Percentiles rank a stretch among this genome's conserved stretches.
Evolutionary conservation across 2,113 vertebrate species (phyloP).

Genomic region (Lota lota): DNA sequence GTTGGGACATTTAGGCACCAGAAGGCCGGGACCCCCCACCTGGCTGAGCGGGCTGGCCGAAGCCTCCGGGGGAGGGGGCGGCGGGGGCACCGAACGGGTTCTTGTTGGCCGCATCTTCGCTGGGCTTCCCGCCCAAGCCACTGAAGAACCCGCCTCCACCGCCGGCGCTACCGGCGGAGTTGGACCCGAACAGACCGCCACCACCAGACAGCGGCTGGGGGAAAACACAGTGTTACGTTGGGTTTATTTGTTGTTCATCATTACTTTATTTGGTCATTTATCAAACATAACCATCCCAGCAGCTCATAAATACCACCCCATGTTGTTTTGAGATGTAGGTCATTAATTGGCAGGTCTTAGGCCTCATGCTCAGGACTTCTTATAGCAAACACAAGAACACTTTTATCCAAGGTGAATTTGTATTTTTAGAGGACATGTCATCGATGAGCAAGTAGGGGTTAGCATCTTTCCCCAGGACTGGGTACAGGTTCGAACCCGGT

Average conservation of each 20-base stretch:
- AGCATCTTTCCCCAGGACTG: too few relatives aligned
- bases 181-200: constrained; percentile 81
- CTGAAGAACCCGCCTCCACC: constrained; percentile 85
- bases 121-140: constrained; percentile 94
- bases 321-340: too few relatives aligned
- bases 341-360: too few relatives aligned
- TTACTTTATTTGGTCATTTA: too few relatives aligned
- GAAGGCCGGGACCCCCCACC: constrained; percentile 38
- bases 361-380: too few relatives aligned
- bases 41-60: constrained; percentile 66
- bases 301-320: too few relatives aligned
- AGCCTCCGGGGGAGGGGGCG: constrained; percentile 65
- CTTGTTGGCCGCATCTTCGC: constrained; percentile 93
- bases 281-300: too few relatives aligned
- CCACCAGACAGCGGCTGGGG: constrained; percentile 68
- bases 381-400: too few relatives aligned
- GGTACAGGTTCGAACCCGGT: too few relatives aligned
- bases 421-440: neutral
- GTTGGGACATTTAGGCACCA: too few relatives aligned
- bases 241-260: neutral
- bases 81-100: constrained; percentile 87
- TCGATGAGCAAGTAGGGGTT: too few relatives aligned
- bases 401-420: neutral
- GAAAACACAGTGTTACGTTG: neutral
- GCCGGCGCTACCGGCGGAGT: constrained; percentile 40